These are phyloP conservation scores for Thripadectes ignobilis DNA, from an alignment of 2,797 vertebrate genomes.

Conservation along the genomic window DNA sequence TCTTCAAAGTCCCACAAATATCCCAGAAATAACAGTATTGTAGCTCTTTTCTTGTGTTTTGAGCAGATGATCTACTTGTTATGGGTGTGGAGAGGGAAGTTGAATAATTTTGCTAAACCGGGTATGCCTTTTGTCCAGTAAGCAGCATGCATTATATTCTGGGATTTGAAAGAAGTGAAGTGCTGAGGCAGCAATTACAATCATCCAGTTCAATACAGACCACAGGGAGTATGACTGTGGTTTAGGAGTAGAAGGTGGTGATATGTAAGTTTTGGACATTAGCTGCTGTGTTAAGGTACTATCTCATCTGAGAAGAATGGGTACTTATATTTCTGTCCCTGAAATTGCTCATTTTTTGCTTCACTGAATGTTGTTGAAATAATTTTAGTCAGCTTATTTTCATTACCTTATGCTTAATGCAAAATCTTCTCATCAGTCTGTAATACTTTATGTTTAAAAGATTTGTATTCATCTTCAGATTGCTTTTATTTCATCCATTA, in stretches of 20 bases:
- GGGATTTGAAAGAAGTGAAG: not conserved
- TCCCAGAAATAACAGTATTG: not conserved
- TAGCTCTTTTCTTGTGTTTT: not conserved
- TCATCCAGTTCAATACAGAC: not conserved
- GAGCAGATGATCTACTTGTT: not conserved
- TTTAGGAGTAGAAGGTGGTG: not conserved
- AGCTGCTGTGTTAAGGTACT: not conserved
- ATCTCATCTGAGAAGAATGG: not conserved
- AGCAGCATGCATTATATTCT: not conserved
- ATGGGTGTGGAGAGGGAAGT: not conserved
- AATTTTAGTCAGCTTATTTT: not conserved
- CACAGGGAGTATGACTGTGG: not conserved
- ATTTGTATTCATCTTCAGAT: not conserved
- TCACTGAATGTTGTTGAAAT: not conserved
- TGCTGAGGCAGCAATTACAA: not conserved
- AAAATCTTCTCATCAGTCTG: not conserved
- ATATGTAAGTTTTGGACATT: not conserved
- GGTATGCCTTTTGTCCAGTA: not conserved
- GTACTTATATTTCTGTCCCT: not conserved
- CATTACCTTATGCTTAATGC: not conserved
- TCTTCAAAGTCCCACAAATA: not conserved
- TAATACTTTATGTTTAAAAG: not conserved
- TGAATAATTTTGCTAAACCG: not conserved
- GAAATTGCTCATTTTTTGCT: not conserved
- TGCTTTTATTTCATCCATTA: not conserved